phyloP scores from a whole-genome alignment of 1,140 invertebrate genomes.

The Drosophila simulans region DNA sequence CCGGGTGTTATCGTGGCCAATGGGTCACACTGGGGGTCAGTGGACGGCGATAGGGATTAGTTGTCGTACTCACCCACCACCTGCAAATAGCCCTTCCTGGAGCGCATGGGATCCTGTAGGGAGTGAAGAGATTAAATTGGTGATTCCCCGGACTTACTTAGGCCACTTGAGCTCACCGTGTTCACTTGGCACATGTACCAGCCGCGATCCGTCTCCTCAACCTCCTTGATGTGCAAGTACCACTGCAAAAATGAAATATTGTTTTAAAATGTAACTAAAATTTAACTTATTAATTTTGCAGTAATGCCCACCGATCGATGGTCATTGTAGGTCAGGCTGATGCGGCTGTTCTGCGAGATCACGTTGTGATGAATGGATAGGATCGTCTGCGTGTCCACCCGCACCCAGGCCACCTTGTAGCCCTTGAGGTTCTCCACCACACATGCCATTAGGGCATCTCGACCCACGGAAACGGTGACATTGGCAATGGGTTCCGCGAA shows the following conservation, averaged over 20 bases:
- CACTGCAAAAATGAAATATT: conserved; percentile 84
- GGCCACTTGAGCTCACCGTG: conserved; percentile 75
- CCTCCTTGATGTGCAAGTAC: conserved; percentile 93
- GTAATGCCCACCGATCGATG: conserved; percentile 87
- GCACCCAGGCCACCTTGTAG: conserved; percentile 96
- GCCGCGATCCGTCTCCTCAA: conserved; percentile 92
- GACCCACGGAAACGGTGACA: conserved; percentile 95
- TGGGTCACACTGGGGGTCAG: conserved; percentile 33
- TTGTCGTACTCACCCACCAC: conserved; percentile 90
- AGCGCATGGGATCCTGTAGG: conserved; percentile 91
- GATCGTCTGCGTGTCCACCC: conserved; percentile 96
- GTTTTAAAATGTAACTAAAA: neutral
- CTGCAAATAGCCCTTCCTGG: conserved; percentile 93
- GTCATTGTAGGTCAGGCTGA: conserved; percentile 94
- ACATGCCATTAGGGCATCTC: conserved; percentile 96
- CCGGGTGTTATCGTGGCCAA: conserved; percentile 15
- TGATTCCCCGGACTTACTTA: neutral
- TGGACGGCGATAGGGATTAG: conserved; percentile 8
- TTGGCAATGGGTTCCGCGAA: conserved; percentile 96
- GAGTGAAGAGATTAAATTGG: conserved; percentile 11
- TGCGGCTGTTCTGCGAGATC: conserved; percentile 94
- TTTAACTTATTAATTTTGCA: neutral
- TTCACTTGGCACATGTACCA: conserved; percentile 87
- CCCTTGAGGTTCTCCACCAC: conserved; percentile 95
- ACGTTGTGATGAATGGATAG: conserved; percentile 95